A percentile compares a stretch with the other conserved stretches of the same genome.
Evolutionary conservation across 2,113 vertebrate species (phyloP).

Genomic region (Zootoca vivipara): DNA sequence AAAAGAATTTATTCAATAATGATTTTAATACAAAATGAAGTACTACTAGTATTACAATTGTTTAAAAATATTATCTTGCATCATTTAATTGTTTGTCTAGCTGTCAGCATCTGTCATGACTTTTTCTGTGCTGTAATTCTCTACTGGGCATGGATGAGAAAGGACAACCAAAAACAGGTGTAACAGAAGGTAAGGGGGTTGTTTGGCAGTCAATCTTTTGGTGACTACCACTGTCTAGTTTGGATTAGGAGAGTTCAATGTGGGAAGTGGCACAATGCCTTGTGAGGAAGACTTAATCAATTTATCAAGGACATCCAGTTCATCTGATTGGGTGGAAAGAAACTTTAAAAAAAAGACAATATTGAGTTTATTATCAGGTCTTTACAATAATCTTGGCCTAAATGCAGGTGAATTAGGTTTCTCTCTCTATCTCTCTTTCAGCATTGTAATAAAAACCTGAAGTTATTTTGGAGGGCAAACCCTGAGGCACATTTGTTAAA

Average conservation of each 20-base stretch:
- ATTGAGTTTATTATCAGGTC: constrained; percentile 64
- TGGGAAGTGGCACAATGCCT: background rate
- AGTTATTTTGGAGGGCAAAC: constrained; percentile 7
- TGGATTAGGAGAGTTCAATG: background rate
- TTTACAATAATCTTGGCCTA: constrained; percentile 52
- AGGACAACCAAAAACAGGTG: background rate
- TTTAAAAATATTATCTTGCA: no score
- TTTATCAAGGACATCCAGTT: background rate
- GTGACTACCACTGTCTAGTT: background rate
- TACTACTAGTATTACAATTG: background rate
- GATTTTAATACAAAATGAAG: background rate
- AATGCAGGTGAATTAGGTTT: background rate
- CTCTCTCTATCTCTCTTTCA: background rate
- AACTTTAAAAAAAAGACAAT: constrained; percentile 69
- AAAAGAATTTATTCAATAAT: background rate
- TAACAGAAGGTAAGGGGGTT: background rate
- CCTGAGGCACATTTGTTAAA: constrained; percentile 7
- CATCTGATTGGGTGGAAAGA: background rate
- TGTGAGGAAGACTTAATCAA: background rate
- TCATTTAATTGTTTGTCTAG: no score
- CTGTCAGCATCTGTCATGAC: no score
- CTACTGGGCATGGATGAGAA: no score
- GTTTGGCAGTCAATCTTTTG: background rate
- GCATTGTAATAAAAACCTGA: background rate
- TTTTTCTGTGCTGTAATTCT: no score